These are phyloP conservation scores for Leptodactylus fallax DNA, from an alignment of 2,797 vertebrate genomes.

Conservation along the genomic window DNA sequence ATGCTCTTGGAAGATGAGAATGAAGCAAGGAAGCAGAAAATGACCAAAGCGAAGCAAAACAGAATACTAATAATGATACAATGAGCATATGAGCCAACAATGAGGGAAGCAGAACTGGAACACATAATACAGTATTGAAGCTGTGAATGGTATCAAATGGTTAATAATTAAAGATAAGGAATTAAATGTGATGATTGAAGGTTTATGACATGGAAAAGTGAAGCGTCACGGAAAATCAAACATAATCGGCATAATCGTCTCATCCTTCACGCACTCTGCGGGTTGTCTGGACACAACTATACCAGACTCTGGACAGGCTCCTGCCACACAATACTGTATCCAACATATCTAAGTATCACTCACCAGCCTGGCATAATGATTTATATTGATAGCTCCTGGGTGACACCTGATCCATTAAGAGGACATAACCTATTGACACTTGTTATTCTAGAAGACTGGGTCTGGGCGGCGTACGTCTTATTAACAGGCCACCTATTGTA, in stretches of 20 bases:
- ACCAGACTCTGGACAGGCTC: too few relatives aligned
- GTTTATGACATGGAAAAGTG: neutral
- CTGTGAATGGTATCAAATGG: neutral
- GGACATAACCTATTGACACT: neutral
- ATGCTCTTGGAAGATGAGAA: conserved; percentile 87
- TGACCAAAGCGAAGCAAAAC: conserved; percentile 78
- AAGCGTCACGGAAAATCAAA: neutral
- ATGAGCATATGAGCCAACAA: conserved; percentile 53
- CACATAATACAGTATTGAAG: neutral
- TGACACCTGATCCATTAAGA: neutral
- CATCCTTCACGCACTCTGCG: neutral
- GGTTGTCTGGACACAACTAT: neutral
- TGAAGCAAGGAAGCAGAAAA: conserved; percentile 79
- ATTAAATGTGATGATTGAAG: conserved; percentile 1
- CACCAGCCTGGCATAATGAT: neutral
- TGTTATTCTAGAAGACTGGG: neutral
- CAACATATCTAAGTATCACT: neutral
- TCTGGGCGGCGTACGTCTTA: too few relatives aligned
- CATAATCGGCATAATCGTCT: neutral
- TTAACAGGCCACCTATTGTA: too few relatives aligned
- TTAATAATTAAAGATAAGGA: neutral
- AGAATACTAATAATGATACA: conserved; percentile 68
- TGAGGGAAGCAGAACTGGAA: neutral
- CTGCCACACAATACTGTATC: too few relatives aligned
- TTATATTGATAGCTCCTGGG: neutral